Evolutionary conservation across 2,113 vertebrate genomes (phyloP).

Genomic region (Corythaeola cristata): DNA sequence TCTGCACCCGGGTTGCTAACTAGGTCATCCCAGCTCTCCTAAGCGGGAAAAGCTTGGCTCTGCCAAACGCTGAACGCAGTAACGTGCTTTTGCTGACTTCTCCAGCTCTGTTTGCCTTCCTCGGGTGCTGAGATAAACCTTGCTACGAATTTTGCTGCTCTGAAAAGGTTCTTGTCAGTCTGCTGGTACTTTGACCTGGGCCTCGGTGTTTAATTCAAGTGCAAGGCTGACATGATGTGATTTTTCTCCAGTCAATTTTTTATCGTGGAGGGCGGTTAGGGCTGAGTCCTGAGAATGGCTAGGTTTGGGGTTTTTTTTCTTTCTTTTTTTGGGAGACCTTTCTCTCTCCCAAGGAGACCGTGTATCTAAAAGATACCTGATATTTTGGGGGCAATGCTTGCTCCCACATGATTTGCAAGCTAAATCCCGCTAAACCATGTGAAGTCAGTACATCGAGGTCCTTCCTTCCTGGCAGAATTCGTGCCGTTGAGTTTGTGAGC

Average conservation of each 20-base stretch:
- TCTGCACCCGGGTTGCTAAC: conserved; percentile 35
- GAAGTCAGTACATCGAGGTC: not conserved
- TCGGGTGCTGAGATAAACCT: not conserved
- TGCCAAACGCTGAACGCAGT: not conserved
- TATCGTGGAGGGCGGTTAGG: not conserved
- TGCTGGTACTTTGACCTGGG: not conserved
- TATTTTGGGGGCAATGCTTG: not conserved
- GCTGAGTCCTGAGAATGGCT: not conserved
- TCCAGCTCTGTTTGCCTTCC: not conserved
- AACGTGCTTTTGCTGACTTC: not conserved
- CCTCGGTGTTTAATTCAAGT: not conserved
- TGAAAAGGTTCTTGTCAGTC: not conserved
- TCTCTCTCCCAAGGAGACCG: not conserved
- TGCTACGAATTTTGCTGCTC: not conserved
- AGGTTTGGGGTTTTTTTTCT: not conserved
- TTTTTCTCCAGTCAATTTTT: not conserved
- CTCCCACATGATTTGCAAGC: not conserved
- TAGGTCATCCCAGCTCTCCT: conserved; percentile 49
- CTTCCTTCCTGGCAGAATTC: not conserved
- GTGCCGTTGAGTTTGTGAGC: not conserved
- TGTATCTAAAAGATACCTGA: not conserved
- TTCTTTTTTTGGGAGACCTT: not conserved
- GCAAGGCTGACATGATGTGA: not conserved
- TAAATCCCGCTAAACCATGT: not conserved
- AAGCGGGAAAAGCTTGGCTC: not conserved